A percentile compares a stretch with the other conserved stretches of the same genome.
Conservation (phyloP, 1,140 invertebrate species). For the Drepana arcuata region DNA sequence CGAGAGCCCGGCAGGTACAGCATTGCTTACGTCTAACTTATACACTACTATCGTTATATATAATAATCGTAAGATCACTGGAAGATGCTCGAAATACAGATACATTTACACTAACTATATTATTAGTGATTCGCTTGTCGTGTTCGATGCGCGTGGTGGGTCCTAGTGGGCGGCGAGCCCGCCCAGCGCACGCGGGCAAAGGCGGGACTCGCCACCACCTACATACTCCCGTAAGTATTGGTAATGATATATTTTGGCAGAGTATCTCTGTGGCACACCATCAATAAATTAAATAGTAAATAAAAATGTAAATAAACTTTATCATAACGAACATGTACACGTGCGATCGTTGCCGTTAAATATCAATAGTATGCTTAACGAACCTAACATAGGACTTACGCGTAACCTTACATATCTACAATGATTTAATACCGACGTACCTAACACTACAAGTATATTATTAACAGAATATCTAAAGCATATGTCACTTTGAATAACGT, state of each 20-base stretch:
- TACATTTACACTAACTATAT: slow-evolving; percentile 45
- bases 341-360: slow-evolving; percentile 65
- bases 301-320: slow-evolving; percentile 70
- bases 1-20: slow-evolving; percentile 56
- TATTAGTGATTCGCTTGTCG: slow-evolving; percentile 44
- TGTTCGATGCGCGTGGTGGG: slow-evolving; percentile 39
- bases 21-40: slow-evolving; percentile 63
- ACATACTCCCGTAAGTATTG: slow-evolving; percentile 48
- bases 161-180: slow-evolving; percentile 8
- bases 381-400: slow-evolving; percentile 58
- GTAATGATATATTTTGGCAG: slow-evolving; percentile 72
- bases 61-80: slow-evolving; percentile 64
- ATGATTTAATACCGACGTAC: slow-evolving; percentile 65
- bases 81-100: slow-evolving; percentile 63
- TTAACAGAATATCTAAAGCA: slow-evolving; percentile 72
- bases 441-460: slow-evolving; percentile 68
- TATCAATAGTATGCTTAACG: slow-evolving; percentile 61
- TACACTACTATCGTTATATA: slow-evolving; percentile 50
- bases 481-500: slow-evolving; percentile 72
- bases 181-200: slow-evolving; percentile 5
- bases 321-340: slow-evolving; percentile 60
- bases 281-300: slow-evolving; percentile 70
- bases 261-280: slow-evolving; percentile 72
- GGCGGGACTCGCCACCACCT: slow-evolving; percentile 19
- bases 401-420: slow-evolving; percentile 49